Evolutionary conservation across 53 echinoderm and acorn worm species (phyloP), one percentile per base, ranked within the genome.

Genomic region (Echinarachnius parma): DNA sequence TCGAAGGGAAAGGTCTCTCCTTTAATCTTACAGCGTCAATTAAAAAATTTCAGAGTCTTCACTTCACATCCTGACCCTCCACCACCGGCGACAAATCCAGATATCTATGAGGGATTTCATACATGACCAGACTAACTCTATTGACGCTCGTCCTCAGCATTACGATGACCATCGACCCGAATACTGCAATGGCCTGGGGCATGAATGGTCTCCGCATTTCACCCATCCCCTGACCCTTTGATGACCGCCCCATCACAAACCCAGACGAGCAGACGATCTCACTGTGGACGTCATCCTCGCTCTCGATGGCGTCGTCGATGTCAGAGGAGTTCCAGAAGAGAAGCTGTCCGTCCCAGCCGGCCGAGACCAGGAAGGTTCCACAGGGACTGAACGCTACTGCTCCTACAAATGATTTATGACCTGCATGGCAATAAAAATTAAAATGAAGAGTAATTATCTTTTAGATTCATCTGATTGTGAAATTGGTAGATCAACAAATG

Each of bases 331-430:
- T 83, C 91, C 91, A 91, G 66, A 83, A 62, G 50, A 91, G 83
- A 31, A 91, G 75, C 62, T 91, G 91, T 1, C 86, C 83, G 27
- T 91, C 91, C 91, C 91, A 91, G 31, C 91, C 86, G 5, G 84
- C 67, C 14, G 91, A 91, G 80, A 91, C 60, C 13, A 91, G 67
- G 53, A 79, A 86, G 25, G 28, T 28, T 5, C 86, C 86, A 42
- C 28, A 45, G 21, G 86, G 83, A 59, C 80, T 80, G 80, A 86
- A 91, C 44, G 83, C 76, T 48, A 91, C 63, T 26, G 75, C 83
- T 57, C 82, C 66, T 14, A 91, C 86, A 72, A 91, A 91, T 25
- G 91, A 91, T 48, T 82, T 78, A 76, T 91, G 91, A 76, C 91
- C 91, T 91, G 66, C 20, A 34, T 31, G 21, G 0, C n/a, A n/a